Evolutionary conservation across 2,888 invertebrate species (phyloP).

Genomic region (Caenorhabditis becei): DNA sequence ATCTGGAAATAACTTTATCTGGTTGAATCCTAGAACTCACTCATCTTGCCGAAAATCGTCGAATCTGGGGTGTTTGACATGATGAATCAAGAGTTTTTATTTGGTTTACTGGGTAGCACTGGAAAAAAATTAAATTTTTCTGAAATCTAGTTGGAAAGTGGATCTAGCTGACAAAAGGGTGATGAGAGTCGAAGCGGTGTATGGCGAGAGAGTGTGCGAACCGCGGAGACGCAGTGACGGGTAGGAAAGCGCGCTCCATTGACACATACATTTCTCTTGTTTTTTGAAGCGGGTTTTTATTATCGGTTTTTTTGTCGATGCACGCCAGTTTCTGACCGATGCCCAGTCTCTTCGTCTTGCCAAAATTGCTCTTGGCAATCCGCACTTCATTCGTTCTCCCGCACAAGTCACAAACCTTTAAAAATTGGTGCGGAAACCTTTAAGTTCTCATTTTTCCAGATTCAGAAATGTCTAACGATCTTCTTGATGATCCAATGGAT

Average conservation of each 20-base stretch:
- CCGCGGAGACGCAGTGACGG: conserved; percentile 15
- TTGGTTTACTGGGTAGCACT: neutral
- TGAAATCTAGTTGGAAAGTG: conserved; percentile 5
- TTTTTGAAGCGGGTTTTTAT: conserved; percentile 5
- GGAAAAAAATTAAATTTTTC: neutral
- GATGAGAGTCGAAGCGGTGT: neutral
- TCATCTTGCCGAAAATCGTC: conserved; percentile 59
- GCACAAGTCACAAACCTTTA: no score
- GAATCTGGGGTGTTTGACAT: conserved; percentile 47
- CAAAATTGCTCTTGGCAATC: no score
- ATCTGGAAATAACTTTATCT: neutral
- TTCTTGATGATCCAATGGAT: conserved; percentile 60
- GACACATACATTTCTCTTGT: conserved; percentile 12
- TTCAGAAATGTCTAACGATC: conserved; percentile 38
- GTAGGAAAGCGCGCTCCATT: conserved; percentile 42
- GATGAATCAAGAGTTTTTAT: neutral
- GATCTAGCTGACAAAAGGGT: neutral
- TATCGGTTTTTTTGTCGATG: neutral
- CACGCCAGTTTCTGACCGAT: neutral
- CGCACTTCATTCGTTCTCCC: no score
- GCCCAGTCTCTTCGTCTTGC: no score
- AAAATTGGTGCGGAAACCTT: no score
- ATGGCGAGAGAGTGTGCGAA: conserved; percentile 15
- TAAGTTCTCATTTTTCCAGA: neutral
- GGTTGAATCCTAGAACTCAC: conserved; percentile 20